Conservation (phyloP, 2,113 vertebrate genomes). For the Perca schrenkii region DNA sequence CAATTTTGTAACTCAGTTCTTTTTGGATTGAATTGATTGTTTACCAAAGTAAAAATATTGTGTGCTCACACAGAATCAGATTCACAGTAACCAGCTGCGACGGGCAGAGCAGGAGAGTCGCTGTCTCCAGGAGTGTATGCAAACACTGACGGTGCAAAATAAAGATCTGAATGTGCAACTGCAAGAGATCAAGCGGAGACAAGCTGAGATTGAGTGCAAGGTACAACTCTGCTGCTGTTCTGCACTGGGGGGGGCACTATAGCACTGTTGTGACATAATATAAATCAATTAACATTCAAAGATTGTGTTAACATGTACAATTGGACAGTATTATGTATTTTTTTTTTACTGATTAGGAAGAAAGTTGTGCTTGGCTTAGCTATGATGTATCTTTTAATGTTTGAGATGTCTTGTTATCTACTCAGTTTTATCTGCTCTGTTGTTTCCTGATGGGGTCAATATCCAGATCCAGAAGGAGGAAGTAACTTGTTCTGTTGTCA, state of each 20-base stretch:
- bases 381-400: neutral
- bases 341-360: neutral
- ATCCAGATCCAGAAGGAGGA: constrained; percentile 32
- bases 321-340: neutral
- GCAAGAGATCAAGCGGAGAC: constrained; percentile 92
- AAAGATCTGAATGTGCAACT: constrained; percentile 90
- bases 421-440: neutral
- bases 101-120: constrained; percentile 91
- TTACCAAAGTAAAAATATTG: neutral
- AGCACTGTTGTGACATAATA: constrained; percentile 3
- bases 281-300: neutral
- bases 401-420: neutral
- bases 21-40: neutral
- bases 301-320: neutral
- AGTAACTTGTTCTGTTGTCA: constrained; percentile 38
- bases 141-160: constrained; percentile 90
- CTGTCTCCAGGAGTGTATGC: constrained; percentile 87
- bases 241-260: neutral
- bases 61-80: constrained; percentile 89
- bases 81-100: constrained; percentile 93
- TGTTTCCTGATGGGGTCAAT: neutral
- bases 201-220: constrained; percentile 97
- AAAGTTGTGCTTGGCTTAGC: neutral
- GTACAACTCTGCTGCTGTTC: constrained; percentile 73
- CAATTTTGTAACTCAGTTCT: neutral